Base-by-base conservation (phyloP, 1,140 invertebrate genomes). In the Arctopsyche grandis region DNA sequence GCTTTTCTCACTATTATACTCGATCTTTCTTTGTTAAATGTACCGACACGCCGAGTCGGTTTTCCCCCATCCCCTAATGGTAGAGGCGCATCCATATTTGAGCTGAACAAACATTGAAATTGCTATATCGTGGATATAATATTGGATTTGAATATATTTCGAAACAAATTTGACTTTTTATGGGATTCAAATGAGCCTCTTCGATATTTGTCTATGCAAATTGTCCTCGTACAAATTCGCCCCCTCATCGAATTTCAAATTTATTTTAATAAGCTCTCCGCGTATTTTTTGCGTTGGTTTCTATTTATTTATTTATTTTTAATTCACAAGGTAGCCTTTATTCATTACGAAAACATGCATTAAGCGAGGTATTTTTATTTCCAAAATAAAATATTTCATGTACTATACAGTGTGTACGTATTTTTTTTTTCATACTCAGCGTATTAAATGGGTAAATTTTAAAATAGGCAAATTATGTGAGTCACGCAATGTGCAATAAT, bases 161-260 rank as follows among this genome's bases (percentile, higher is more conserved):
- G 69, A 70, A 70, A 74, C 70, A 74, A 74, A 74, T 74, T 74
- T 56, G 70, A 74, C 70, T 74, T 56, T 74, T 74, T 74, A 74
- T 74, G 24, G 24, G 70, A 74, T 74, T 74, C 43, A 74, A 74
- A 74, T 52, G 46, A 74, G 70, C 38, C 70, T 52, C 70, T 74
- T 22, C 70, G 70, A 74, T 74, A 74, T 74, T 74, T 74, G 70
- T 26, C 22, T 74, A 74, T 74, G 70, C 70, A 74, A 74, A 74
- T 74, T 44, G 12, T 16, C 44, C 10, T 38, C 70, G 9, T 74
- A 56, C 70, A 74, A 74, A 74, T 74, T 46, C 70, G 38, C 70
- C 44, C 44, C 16, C 70, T 74, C 70, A 74, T 74, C 70, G 70
- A 74, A 74, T 74, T 74, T 74, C 70, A 74, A 74, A 74, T 74